Evolutionary conservation across 2,797 vertebrate species (phyloP), one percentile per base, ranked within the genome.

Genomic region (Monodelphis domestica): DNA sequence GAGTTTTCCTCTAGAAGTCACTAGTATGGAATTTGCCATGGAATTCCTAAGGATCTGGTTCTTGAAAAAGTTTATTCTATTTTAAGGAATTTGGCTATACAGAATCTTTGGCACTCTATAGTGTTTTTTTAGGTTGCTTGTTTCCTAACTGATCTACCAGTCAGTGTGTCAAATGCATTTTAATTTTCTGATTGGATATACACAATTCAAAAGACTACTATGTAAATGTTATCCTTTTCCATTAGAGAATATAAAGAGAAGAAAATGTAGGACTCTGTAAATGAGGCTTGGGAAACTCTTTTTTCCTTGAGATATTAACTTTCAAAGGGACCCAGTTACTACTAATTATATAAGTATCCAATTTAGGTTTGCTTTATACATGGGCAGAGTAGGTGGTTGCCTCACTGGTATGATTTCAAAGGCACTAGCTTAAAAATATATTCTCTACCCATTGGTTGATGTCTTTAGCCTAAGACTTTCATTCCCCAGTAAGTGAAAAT

Each of bases 141-240:
- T 84, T 84, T 84, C 38, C 70, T 50, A 84, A 84, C 50, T 84
- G 70, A 38, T 84, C 70, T 84, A 84, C 70, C 70, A 84, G 70
- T 84, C 38, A 84, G 38, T 84, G 70, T 84, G 70, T 84, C 38
- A 84, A 84, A 84, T 84, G 70, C 24, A 84, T 84, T 84, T 84
- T 84, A 38, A 84, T 50, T 84, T 84, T 84, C 70, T 84, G 21
- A 84, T 84, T 84, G 70, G 70, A 84, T 26, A 24, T 84, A 84
- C 38, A 84, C 38, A 84, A 45, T 84, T 50, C 70, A 84, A 84
- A 84, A 84, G 21, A 26, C 17, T 26, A 84, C 70, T 50, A 50
- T 84, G 38, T 84, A 84, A 84, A 50, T 84, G 70, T 84, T 84
- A 84, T 84, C 70, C 38, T 84, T 84, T 84, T 84, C 70, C 70